Base-by-base conservation (phyloP, 2,797 vertebrate genomes). In the Cyclopterus lumpus region DNA sequence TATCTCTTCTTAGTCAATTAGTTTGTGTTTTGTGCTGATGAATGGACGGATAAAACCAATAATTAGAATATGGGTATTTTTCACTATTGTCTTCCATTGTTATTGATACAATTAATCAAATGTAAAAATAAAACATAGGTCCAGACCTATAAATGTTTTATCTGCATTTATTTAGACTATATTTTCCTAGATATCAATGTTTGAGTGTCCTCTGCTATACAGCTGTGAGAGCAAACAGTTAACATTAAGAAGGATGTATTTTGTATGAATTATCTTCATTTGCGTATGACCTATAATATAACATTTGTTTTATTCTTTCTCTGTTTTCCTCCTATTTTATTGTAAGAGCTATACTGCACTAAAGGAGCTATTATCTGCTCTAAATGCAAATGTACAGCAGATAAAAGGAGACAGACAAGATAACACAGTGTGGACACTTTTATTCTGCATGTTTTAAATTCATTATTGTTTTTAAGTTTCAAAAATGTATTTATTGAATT, bases 241-340 rank as follows among this genome's bases (percentile, higher is more conserved):
- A 69, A 36, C 16, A 34, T 1, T 67, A 22, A 73, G 5, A 24
- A 30, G 6, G 10, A 30, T 42, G 30, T 11, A 0, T 44, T 20
- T n/a, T 46, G 16, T 30, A 12, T 36, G 49, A 12, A 42, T 58
- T 26, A 49, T 49, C 10, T 49, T 4, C 46, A 49, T 49, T n/a
- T 49, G 20, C 14, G 1, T 49, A 9, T 24, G 10, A 1, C 22
- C 24, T 7, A 2, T 26, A 54, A 6, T 53, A 54, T 28, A 28
- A 28, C 24, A 54, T 24, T 11, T 44, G 5, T 15, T 44, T 48
- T 8, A 48, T 49, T 49, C n/a, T 22, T 48, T 48, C 20, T 63
- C n/a, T 58, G n/a, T 51, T 62, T 74, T 22, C 15, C 6, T 44
- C 1, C 20, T 57, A 2, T 34, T 73, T 61, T 42, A 61, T 69